Conservation (phyloP, 2,888 invertebrate species). For the Drosophila kambysellisi region DNA sequence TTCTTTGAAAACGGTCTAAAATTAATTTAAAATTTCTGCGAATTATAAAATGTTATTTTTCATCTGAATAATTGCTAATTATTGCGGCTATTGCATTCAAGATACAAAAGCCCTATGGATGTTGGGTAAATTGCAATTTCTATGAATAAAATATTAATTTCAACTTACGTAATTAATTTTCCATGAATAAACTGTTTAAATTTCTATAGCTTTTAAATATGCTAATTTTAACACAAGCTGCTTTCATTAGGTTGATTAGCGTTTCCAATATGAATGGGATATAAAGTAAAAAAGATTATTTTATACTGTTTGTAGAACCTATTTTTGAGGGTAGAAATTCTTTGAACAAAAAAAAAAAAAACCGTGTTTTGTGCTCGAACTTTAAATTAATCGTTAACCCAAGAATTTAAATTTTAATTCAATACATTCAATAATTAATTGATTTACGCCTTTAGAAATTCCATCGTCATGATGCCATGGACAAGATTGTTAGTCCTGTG, state of each 20-base stretch:
- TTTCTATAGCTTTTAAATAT: no score
- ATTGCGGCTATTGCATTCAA: not conserved
- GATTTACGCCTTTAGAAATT: slow-evolving; percentile 81
- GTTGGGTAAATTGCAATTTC: not conserved
- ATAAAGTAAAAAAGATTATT: not conserved
- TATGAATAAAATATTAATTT: not conserved
- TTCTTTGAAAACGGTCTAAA: not conserved
- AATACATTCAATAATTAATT: not conserved
- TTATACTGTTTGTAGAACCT: no score
- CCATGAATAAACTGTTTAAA: no score
- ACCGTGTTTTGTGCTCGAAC: not conserved
- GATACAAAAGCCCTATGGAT: not conserved
- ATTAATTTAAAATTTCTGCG: not conserved
- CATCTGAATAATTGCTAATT: not conserved
- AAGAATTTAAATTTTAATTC: not conserved
- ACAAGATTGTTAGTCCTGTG: slow-evolving; percentile 96
- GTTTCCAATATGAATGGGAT: not conserved
- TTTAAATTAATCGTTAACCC: not conserved
- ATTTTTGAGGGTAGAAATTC: not conserved
- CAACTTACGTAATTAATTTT: no score
- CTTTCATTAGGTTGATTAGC: not conserved
- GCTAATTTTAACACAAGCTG: not conserved
- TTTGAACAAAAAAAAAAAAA: not conserved
- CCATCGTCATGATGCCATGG: slow-evolving; percentile 90
- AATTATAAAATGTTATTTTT: not conserved